These are phyloP conservation scores for Ecliptopera silaceata DNA, from an alignment of 2,888 invertebrate genomes.

Conservation along the genomic window DNA sequence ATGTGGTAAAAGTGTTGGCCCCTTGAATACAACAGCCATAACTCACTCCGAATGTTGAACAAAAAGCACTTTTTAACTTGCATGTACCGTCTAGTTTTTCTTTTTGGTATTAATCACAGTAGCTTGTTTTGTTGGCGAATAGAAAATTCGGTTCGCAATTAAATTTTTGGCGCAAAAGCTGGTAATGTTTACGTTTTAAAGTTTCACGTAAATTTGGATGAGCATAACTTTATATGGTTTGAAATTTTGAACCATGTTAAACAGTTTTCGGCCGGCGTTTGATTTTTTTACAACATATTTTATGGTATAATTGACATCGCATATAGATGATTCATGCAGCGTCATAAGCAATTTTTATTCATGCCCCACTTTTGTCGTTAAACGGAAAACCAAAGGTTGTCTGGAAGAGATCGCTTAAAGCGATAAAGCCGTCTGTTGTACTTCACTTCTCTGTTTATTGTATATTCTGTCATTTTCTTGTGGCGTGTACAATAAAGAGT, in stretches of 20 bases:
- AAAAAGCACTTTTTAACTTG: slow-evolving; percentile 41
- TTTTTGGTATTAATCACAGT: slow-evolving; percentile 39
- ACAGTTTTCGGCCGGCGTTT: too few relatives aligned
- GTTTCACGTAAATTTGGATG: not conserved
- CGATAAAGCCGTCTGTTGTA: too few relatives aligned
- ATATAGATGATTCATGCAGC: too few relatives aligned
- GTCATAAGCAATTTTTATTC: too few relatives aligned
- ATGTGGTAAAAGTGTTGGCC: slow-evolving; percentile 22
- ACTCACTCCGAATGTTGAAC: slow-evolving; percentile 41
- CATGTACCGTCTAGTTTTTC: slow-evolving; percentile 34
- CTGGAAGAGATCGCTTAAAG: too few relatives aligned
- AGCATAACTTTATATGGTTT: not conserved
- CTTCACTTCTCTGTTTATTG: too few relatives aligned
- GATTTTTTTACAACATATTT: too few relatives aligned
- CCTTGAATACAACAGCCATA: slow-evolving; percentile 40
- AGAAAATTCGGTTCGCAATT: not conserved
- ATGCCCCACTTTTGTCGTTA: too few relatives aligned
- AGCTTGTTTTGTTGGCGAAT: slow-evolving; percentile 5
- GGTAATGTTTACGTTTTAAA: not conserved
- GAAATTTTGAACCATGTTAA: not conserved
- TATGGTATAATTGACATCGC: too few relatives aligned
- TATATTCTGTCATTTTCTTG: too few relatives aligned
- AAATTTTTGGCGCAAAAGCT: slow-evolving; percentile 2
- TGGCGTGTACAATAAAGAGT: too few relatives aligned
- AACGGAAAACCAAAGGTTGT: too few relatives aligned